A percentile compares a stretch with the other conserved stretches of the same genome.
Conservation (phyloP, 2,797 vertebrate genomes). For the Anabas testudineus region DNA sequence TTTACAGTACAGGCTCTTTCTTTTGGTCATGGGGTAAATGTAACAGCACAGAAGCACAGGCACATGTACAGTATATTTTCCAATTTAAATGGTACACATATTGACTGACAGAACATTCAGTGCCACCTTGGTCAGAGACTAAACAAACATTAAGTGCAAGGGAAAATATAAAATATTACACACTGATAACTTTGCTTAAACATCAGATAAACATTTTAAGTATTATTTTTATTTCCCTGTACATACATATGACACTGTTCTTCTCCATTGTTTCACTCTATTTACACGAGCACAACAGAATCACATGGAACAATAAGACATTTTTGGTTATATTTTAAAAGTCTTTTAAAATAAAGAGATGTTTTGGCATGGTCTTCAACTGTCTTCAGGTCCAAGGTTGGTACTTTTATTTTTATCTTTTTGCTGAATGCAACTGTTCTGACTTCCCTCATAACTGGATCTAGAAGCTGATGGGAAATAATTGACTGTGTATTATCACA, state of each 20-base stretch:
- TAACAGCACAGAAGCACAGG: constrained; percentile 83
- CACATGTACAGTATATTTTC: constrained; percentile 84
- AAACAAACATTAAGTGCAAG: constrained; percentile 91
- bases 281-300: constrained; percentile 88
- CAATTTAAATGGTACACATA: constrained; percentile 86
- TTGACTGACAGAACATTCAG: constrained; percentile 87
- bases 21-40: constrained; percentile 87
- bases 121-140: constrained; percentile 89
- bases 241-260: constrained; percentile 79
- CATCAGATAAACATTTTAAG: constrained; percentile 92
- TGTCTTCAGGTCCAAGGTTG: constrained; percentile 29
- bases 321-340: constrained; percentile 84
- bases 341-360: constrained; percentile 59
- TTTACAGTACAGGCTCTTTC: constrained; percentile 86
- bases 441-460: constrained; percentile 15
- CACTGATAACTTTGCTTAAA: constrained; percentile 90
- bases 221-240: constrained; percentile 82
- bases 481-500: constrained; percentile 23
- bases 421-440: constrained; percentile 2
- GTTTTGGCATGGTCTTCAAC: constrained; percentile 67
- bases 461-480: constrained; percentile 14
- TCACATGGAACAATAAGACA: constrained; percentile 85
- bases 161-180: constrained; percentile 89
- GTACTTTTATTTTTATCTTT: not conserved
- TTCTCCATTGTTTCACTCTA: constrained; percentile 77